phyloP scores from a whole-genome alignment of 2,113 vertebrate species.

The Phyllopteryx taeniolatus region DNA sequence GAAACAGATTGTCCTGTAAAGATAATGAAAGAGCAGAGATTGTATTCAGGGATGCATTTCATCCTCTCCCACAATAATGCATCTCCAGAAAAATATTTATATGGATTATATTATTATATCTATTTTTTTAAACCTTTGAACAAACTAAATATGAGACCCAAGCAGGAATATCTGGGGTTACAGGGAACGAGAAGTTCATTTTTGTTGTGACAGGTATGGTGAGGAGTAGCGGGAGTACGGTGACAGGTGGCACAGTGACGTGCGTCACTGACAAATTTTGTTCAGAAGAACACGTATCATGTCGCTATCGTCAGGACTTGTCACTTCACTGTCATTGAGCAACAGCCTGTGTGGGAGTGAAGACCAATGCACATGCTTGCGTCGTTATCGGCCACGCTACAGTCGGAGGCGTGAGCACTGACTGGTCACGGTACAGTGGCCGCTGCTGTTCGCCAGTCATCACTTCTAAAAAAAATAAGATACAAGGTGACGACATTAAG shows the following conservation, averaged over 20 bases:
- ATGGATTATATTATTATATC: slow-evolving; percentile 8
- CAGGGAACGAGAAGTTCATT: slow-evolving; percentile 14
- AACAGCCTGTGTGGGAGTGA: slow-evolving; percentile 52
- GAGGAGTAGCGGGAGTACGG: slow-evolving; percentile 26
- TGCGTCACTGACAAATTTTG: slow-evolving; percentile 46
- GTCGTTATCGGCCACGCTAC: slow-evolving; percentile 45
- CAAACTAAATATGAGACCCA: slow-evolving; percentile 8
- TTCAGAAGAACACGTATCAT: slow-evolving; percentile 46
- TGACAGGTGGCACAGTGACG: slow-evolving; percentile 36
- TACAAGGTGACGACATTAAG: slow-evolving; percentile 30
- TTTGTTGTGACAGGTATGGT: slow-evolving; percentile 36
- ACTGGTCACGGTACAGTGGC: slow-evolving; percentile 44
- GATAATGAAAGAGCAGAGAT: slow-evolving; percentile 27
- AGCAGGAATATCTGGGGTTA: slow-evolving; percentile 1
- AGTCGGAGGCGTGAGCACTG: slow-evolving; percentile 40
- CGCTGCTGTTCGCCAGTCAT: slow-evolving; percentile 31
- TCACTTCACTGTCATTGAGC: slow-evolving; percentile 64
- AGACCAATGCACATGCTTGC: slow-evolving; percentile 45
- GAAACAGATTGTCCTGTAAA: slow-evolving; percentile 54
- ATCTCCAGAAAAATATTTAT: slow-evolving; percentile 11
- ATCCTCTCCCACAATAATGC: slow-evolving; percentile 11
- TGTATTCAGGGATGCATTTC: slow-evolving; percentile 23
- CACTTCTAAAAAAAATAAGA: slow-evolving; percentile 20
- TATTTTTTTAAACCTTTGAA: not conserved
- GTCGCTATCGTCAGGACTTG: slow-evolving; percentile 47